Evolutionary conservation across 2,888 invertebrate genomes (phyloP), one percentile per base, ranked within the genome.

Genomic region (Nephrotoma appendiculata): DNA sequence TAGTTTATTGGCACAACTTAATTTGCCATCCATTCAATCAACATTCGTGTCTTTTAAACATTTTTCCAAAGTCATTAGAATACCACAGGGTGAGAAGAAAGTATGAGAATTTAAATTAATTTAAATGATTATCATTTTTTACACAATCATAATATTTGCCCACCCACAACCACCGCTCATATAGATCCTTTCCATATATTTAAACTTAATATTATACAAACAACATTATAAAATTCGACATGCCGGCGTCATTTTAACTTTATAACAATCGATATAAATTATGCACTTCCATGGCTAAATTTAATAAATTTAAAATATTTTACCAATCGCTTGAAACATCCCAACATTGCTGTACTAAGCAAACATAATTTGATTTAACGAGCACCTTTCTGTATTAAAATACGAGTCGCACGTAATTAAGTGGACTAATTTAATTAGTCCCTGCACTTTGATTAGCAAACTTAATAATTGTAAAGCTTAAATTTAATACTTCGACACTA

Each of bases 271-370:
- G 5, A 71, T 48, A 12, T 31, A 71, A 31, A 71, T 31, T 71
- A 57, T 71, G 9, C 71, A 31, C 4, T 71, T 71, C 6, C 57
- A 57, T 71, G 9, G 5, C n/a, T 31, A 11, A 57, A 57, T 19
- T 71, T n/a, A 71, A 31, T 7, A 71, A 71, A 71, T 31, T 31
- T 71, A 31, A 5, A 15, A 57, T 6, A 48, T 57, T 45, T 85
- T 85, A 85, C 85, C 85, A 85, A 85, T 19, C 44, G 43, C 12
- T 85, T 85, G 12, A 85, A 85, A 85, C 85, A 85, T 85, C 85
- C 85, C 45, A 85, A 45, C 85, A 85, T 85, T 85, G 11, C 71
- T 19, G 31, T 2, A 71, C 12, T 71, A 71, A 9, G 31, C 71
- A 71, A 71, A 71, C n/a, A 71, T 71, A 71, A 31, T 71, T 71